phyloP scores from a whole-genome alignment of 2,797 vertebrate species.

The Helarctos malayanus region DNA sequence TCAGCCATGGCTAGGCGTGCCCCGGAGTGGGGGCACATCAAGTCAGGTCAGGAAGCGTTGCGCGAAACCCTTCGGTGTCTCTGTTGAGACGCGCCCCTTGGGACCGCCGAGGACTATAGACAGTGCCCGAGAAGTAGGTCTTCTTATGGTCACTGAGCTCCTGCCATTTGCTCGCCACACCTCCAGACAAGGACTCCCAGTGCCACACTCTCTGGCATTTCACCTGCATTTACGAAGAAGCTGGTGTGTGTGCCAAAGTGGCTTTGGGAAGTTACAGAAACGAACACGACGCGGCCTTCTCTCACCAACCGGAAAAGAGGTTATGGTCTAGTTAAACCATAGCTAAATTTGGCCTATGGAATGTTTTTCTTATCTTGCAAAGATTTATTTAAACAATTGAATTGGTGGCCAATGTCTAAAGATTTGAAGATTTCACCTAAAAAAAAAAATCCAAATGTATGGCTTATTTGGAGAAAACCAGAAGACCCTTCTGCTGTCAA shows the following conservation, averaged over 20 bases:
- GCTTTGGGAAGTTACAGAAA: not conserved
- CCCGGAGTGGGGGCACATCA: not conserved
- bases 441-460: not conserved
- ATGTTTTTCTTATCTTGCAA: not conserved
- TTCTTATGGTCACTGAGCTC: not conserved
- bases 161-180: too few relatives aligned
- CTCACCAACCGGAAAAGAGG: not conserved
- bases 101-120: not conserved
- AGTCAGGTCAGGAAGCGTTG: not conserved
- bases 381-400: not conserved
- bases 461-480: not conserved
- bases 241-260: accelerated
- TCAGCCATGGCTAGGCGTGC: not conserved
- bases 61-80: not conserved
- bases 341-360: not conserved
- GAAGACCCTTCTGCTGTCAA: not conserved
- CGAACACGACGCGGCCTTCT: not conserved
- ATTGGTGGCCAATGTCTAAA: not conserved
- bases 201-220: not conserved
- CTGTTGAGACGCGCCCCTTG: not conserved
- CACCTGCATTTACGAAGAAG: not conserved
- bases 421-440: not conserved
- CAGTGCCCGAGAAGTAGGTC: not conserved
- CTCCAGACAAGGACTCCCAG: not conserved
- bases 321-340: not conserved